Evolutionary conservation across 2,113 vertebrate species (phyloP), one percentile per base, ranked within the genome.

Genomic region (Tragelaphus strepsiceros): DNA sequence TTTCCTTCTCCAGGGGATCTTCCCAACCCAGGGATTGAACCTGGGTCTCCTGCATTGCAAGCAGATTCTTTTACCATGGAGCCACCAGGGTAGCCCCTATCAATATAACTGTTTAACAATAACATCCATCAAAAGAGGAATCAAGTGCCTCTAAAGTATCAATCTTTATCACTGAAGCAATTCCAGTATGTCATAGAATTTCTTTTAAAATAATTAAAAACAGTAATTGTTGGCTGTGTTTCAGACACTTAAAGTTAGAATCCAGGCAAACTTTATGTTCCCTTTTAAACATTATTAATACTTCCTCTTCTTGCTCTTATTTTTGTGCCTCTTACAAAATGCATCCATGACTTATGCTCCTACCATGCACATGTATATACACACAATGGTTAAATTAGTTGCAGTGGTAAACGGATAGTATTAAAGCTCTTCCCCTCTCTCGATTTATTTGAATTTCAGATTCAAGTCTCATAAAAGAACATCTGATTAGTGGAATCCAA

Each of bases 141-240:
- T 6, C 16, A 7, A 21, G 17, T 67, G 5, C 17, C 49, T 87
- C 28, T 86, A 49, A n/a, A 64, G 15, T 74, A 53, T 54, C 12
- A 16, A 67, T 61, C n/a, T 96, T 86, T 92, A 28, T 64, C 51
- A 94, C 2, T 74, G 43, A 95, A 62, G 7, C 32, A 91, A 84
- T 83, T 87, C 9, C 61, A 96, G 26, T 26, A 7, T 32, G 85
- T 61, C 32, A 89, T 2, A 87, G 3, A 28, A 51, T 94, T 96
- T 95, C 30, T 97, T 94, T 58, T 28, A 67, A 93, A 88, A 77
- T 58, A 85, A 82, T 82, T 35, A 43, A 93, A 95, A 90, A 49
- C 13, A 91, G 2, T 74, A n/a, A 53, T 46, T 67, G n/a, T 24
- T 82, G 85, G 13, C 1, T 87, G 7, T 74, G 5, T 62, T 35